Evolutionary conservation across 2,797 vertebrate species (phyloP).

Genomic region (Crenichthys baileyi): DNA sequence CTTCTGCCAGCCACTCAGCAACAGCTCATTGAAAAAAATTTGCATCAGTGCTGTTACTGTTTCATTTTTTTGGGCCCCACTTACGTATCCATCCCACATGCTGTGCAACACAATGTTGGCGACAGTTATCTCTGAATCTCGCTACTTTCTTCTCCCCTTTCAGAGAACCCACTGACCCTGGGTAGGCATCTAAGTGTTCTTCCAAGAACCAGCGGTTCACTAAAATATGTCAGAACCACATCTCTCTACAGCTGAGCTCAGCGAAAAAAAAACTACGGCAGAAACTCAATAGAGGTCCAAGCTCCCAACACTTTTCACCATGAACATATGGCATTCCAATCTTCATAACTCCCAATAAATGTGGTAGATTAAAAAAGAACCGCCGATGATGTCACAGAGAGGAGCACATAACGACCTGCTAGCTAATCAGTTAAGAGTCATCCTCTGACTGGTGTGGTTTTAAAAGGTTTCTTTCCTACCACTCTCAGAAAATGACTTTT

Average conservation of each 20-base stretch:
- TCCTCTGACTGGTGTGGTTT: slow-evolving; percentile 29
- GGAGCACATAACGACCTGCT: slow-evolving; percentile 4
- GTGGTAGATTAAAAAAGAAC: slow-evolving; percentile 37
- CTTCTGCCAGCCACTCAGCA: slow-evolving; percentile 3
- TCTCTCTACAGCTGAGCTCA: slow-evolving; percentile 46
- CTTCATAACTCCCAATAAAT: slow-evolving; percentile 47
- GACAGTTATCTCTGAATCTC: neutral
- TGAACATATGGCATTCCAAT: slow-evolving; percentile 56
- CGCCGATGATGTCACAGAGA: slow-evolving; percentile 5
- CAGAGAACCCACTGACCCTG: slow-evolving; percentile 37
- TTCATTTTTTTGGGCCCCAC: neutral
- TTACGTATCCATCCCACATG: neutral
- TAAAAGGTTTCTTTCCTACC: slow-evolving; percentile 13
- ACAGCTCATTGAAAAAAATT: neutral
- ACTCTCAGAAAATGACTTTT: slow-evolving; percentile 19
- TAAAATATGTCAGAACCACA: slow-evolving; percentile 32
- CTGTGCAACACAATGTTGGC: neutral
- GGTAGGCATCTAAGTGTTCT: slow-evolving; percentile 13
- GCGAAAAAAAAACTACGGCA: slow-evolving; percentile 35
- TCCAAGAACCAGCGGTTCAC: slow-evolving; percentile 48
- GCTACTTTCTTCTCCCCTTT: slow-evolving; percentile 1
- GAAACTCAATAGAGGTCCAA: slow-evolving; percentile 26
- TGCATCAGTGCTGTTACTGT: neutral
- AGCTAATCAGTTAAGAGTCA: slow-evolving; percentile 69
- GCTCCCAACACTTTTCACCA: slow-evolving; percentile 21